Evolutionary conservation across 2,888 invertebrate genomes (phyloP).

Genomic region (Papilio elwesi): DNA sequence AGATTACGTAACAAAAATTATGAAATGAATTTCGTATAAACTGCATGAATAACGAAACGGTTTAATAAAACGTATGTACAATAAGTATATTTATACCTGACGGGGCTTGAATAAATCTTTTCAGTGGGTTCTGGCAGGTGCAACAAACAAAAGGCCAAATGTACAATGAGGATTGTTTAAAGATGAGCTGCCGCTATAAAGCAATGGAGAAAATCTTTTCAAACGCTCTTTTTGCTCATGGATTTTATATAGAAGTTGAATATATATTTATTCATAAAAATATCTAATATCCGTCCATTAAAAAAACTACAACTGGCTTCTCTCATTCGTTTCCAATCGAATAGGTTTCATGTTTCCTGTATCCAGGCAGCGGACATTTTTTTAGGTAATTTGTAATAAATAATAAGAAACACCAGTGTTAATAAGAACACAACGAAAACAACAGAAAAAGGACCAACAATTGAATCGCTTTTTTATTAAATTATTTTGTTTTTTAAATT

Average conservation of each 20-base stretch:
- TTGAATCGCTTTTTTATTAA: no score
- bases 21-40: constrained; percentile 5
- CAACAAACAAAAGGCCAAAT: constrained; percentile 26
- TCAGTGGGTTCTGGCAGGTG: constrained; percentile 27
- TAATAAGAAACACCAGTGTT: no score
- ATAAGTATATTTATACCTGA: constrained; percentile 19
- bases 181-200: background rate
- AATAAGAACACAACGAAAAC: no score
- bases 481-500: no score
- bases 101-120: constrained; percentile 25
- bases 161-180: background rate
- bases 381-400: no score
- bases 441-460: no score
- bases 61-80: background rate
- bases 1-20: background rate
- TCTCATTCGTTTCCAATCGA: background rate
- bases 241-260: background rate
- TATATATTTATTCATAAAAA: background rate
- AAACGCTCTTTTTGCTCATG: background rate
- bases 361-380: no score
- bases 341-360: no score
- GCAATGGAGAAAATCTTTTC: constrained; percentile 1
- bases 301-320: background rate
- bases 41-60: background rate
- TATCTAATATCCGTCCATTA: background rate